Percentiles rank a stretch among this genome's conserved stretches.
These are phyloP conservation scores for Drosophila neotestacea DNA, from an alignment of 2,888 invertebrate species.

Conservation along the genomic window DNA sequence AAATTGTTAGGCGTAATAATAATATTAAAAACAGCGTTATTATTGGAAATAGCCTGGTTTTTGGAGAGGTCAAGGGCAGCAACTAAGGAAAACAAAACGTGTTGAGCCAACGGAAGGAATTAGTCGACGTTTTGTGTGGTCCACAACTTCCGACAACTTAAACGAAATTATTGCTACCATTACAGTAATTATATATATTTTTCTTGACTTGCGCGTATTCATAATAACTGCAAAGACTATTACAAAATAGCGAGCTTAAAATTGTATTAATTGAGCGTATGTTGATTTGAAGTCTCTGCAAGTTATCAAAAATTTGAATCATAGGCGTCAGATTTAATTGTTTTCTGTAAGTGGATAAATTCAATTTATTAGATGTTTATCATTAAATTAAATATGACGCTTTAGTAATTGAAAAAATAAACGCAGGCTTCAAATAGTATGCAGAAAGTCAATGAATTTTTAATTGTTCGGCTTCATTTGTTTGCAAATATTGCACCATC, in stretches of 20 bases:
- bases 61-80: slow-evolving; percentile 10
- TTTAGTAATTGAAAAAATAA: background rate
- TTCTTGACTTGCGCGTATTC: slow-evolving; percentile 37
- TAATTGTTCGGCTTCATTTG: too few species aligned
- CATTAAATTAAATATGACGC: slow-evolving; percentile 7
- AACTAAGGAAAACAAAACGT: slow-evolving; percentile 15
- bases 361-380: background rate
- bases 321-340: too few species aligned
- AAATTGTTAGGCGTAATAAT: slow-evolving; percentile 8
- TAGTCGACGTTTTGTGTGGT: slow-evolving; percentile 38
- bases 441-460: background rate
- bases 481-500: too few species aligned
- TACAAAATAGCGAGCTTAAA: slow-evolving; percentile 29
- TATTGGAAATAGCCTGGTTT: slow-evolving; percentile 7
- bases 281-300: slow-evolving; percentile 24
- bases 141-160: slow-evolving; percentile 35
- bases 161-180: slow-evolving; percentile 40
- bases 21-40: slow-evolving; percentile 1
- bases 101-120: slow-evolving; percentile 58
- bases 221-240: slow-evolving; percentile 19
- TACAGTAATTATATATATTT: slow-evolving; percentile 42
- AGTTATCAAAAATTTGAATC: background rate
- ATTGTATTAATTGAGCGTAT: slow-evolving; percentile 27
- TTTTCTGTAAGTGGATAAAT: background rate
- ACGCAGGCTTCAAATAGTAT: background rate